A percentile compares a stretch with the other conserved stretches of the same genome.
These are phyloP conservation scores for Heterodera schachtii DNA, from an alignment of 1,140 invertebrate species.

Conservation along the genomic window DNA sequence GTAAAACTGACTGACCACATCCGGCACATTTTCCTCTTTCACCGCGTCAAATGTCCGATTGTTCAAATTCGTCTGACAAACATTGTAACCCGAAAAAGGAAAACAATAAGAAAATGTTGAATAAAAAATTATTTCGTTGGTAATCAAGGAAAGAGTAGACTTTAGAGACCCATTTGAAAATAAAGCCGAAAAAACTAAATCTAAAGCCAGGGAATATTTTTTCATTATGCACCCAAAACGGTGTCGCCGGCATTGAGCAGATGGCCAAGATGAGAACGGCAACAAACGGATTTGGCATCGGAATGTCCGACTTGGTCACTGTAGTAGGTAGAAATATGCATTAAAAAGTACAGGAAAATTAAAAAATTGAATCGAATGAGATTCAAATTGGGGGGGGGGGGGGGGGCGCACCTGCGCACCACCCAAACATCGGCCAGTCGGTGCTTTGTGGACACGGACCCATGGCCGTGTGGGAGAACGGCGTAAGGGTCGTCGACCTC, in stretches of 20 bases:
- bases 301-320: conserved; percentile 80
- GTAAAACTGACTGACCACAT: conserved; percentile 46
- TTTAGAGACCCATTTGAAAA: no score
- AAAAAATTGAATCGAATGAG: no score
- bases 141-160: no score
- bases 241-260: conserved; percentile 88
- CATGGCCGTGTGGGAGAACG: conserved; percentile 73
- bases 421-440: conserved; percentile 88
- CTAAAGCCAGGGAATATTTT: no score
- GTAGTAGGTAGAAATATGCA: no score
- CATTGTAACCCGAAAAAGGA: conserved; percentile 53
- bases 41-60: conserved; percentile 56
- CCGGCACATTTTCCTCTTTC: conserved; percentile 57
- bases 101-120: background rate
- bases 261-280: conserved; percentile 88
- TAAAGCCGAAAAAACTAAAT: no score
- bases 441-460: conserved; percentile 82
- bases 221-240: conserved; percentile 85
- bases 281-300: conserved; percentile 79
- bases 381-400: no score
- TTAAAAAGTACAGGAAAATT: no score
- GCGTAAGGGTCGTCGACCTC: conserved; percentile 77
- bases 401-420: conserved; percentile 75
- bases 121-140: no score
- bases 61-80: conserved; percentile 61